Evolutionary conservation across 2,888 invertebrate species (phyloP), one percentile per base, ranked within the genome.

Genomic region (Psylliodes chrysocephalus): DNA sequence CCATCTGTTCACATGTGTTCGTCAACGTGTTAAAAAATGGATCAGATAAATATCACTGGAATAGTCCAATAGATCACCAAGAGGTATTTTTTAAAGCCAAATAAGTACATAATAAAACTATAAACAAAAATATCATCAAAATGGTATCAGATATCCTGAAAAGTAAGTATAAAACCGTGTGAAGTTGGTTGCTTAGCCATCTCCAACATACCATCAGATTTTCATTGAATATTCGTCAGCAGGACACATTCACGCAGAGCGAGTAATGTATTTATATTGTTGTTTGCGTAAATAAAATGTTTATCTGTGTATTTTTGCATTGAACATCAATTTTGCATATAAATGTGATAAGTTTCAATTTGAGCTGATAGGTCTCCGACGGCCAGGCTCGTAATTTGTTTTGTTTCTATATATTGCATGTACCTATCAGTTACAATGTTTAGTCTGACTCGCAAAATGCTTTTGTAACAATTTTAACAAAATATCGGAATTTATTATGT

Each of bases 291-390:
- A 47, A 47, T 25, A 47, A 47, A 47, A 47, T 19, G 22, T 47
- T 47, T 47, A 47, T 22, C 47, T 47, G 47, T 47, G 25, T 22
- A 25, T 47, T 47, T 47, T 47, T 47, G 25, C 44, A 18, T 17
- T 28, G 47, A 19, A 47, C 47, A 47, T 47, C 25, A 6, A 44
- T 44, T 44, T 44, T 22, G 47, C 47, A 47, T 47, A 47, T 47
- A 22, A 47, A 47, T 47, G 47, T 47, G 47, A 47, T 47, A 47
- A 47, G 47, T 47, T 47, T 47, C 12, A 25, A 47, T 47, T 47
- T 19, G 19, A 22, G 17, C 47, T 47, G 47, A 47, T 47, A 47
- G 47, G 22, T 47, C 47, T 47, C 22, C 10, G 25, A n/a, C 25
- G 47, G 25, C n/a, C n/a, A 6, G 12, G 4, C 14, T 6, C 25